These are phyloP conservation scores for Meandrusa payeni DNA, from an alignment of 2,888 invertebrate species.

Conservation along the genomic window DNA sequence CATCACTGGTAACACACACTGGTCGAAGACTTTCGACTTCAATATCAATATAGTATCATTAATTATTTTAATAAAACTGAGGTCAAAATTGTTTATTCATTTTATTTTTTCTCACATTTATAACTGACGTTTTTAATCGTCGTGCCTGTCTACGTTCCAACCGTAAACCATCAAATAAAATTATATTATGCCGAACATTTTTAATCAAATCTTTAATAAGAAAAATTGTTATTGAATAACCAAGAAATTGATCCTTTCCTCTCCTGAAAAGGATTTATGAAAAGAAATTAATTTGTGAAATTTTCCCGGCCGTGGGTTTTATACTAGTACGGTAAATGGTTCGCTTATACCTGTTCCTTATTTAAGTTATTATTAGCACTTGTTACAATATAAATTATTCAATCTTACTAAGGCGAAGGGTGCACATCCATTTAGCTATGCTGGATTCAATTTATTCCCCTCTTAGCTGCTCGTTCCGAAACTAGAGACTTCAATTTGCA, in stretches of 20 bases:
- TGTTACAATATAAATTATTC: slow-evolving; percentile 33
- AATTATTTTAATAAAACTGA: no score
- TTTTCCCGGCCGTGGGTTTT: slow-evolving; percentile 14
- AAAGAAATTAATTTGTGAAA: slow-evolving; percentile 23
- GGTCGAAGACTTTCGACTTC: no score
- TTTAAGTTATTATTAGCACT: slow-evolving; percentile 27
- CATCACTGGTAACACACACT: no score
- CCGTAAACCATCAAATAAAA: no score
- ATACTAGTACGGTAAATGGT: slow-evolving; percentile 24
- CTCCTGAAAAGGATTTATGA: slow-evolving; percentile 24
- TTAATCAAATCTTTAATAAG: not conserved
- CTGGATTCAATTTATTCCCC: slow-evolving; percentile 13
- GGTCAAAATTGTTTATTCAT: not conserved
- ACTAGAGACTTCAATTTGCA: not conserved
- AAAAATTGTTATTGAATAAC: slow-evolving; percentile 2
- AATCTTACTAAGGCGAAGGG: slow-evolving; percentile 26
- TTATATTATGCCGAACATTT: no score
- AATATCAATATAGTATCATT: no score
- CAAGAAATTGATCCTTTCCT: no score
- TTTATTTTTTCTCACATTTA: no score
- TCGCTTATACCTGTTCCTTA: not conserved
- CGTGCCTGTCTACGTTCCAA: no score
- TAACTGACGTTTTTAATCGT: no score
- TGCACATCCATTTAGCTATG: slow-evolving; percentile 25
- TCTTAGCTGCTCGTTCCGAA: slow-evolving; percentile 7